Percentiles rank a stretch among this genome's conserved stretches.
Conservation (phyloP, 2,888 invertebrate genomes). For the Punctoribates punctum region DNA sequence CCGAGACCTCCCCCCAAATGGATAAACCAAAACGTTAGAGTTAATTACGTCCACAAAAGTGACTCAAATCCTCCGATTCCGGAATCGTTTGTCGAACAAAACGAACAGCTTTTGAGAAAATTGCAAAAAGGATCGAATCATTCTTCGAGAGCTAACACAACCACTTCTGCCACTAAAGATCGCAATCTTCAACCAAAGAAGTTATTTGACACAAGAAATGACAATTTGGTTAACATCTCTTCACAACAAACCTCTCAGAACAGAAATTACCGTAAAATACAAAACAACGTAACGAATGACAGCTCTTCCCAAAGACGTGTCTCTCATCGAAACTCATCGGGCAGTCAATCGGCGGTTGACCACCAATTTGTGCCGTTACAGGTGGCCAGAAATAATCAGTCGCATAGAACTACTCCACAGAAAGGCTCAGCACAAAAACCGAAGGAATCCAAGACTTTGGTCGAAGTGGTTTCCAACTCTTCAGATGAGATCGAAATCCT, state of each 20-base stretch:
- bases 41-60: background rate
- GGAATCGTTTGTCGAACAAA: constrained; percentile 5
- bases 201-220: background rate
- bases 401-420: background rate
- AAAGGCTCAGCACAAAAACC: background rate
- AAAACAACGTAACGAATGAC: background rate
- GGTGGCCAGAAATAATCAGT: constrained; percentile 37
- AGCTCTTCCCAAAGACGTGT: background rate
- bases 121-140: background rate
- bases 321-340: background rate
- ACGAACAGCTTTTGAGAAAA: background rate
- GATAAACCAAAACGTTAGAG: background rate
- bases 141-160: background rate
- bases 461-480: background rate
- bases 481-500: constrained; percentile 18
- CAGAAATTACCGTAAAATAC: background rate
- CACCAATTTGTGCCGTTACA: constrained; percentile 39
- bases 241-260: background rate
- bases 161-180: background rate
- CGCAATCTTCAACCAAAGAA: constrained; percentile 23
- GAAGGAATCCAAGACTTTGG: background rate
- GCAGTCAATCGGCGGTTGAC: background rate
- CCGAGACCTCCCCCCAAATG: background rate
- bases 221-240: background rate
- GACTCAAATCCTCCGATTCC: background rate